Conservation (phyloP, 2,797 vertebrate species). For the Tolypeutes matacus region DNA sequence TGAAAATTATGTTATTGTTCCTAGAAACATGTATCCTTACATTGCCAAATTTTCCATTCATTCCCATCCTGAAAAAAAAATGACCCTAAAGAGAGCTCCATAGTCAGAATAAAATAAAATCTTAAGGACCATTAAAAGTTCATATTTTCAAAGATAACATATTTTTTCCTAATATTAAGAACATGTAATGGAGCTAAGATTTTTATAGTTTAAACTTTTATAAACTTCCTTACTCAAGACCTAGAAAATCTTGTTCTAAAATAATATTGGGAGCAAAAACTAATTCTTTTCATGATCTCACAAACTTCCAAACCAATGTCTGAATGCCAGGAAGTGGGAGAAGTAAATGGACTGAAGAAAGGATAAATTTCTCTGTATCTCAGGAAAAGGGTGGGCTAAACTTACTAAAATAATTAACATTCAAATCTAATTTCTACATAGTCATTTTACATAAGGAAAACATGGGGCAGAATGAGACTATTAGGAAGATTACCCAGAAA, state of each 20-base stretch:
- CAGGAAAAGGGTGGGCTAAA: background rate
- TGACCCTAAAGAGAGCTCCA: background rate
- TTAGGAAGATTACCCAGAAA: background rate
- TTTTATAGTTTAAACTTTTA: background rate
- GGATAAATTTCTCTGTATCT: background rate
- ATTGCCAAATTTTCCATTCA: background rate
- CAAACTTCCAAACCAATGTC: background rate
- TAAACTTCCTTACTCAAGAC: background rate
- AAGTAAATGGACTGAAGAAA: background rate
- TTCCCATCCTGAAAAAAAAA: background rate
- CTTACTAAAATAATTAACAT: constrained; percentile 5
- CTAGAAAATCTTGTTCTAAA: background rate
- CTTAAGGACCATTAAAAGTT: background rate
- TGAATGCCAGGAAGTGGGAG: background rate
- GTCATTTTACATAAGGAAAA: background rate
- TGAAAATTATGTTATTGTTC: background rate
- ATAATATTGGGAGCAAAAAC: background rate
- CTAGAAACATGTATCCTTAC: background rate
- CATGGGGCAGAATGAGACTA: background rate
- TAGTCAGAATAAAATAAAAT: constrained; percentile 6
- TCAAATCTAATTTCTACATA: background rate
- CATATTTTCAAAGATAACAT: background rate
- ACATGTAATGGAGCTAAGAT: background rate
- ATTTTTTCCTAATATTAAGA: background rate
- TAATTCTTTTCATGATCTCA: constrained; percentile 24